Conservation (phyloP, 2,888 invertebrate genomes). For the Troglohyphantes excavatus region DNA sequence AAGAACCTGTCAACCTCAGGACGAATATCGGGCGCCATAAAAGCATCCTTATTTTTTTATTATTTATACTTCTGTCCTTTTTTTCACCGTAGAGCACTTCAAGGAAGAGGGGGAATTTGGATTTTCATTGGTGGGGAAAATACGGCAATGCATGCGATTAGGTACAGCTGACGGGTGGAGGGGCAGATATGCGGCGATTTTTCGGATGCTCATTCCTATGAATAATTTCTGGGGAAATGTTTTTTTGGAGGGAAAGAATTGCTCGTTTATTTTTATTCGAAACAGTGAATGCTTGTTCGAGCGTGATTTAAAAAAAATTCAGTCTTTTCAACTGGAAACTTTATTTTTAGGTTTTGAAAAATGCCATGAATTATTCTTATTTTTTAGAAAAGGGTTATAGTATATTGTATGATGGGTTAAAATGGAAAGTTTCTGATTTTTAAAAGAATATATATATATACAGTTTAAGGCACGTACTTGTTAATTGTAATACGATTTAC, state of each 20-base stretch:
- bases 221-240: slow-evolving; percentile 32
- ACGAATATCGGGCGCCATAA: slow-evolving; percentile 55
- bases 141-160: slow-evolving; percentile 68
- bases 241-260: neutral
- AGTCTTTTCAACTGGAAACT: neutral
- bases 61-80: neutral
- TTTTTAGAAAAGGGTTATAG: neutral
- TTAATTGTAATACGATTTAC: too few relatives aligned
- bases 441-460: too few relatives aligned
- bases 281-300: neutral
- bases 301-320: neutral
- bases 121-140: slow-evolving; percentile 67
- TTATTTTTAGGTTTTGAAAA: neutral
- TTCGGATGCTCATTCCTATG: slow-evolving; percentile 33
- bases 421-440: neutral
- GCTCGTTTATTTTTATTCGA: neutral
- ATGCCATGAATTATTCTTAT: neutral
- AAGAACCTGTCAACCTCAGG: slow-evolving; percentile 56
- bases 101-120: slow-evolving; percentile 21
- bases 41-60: slow-evolving; percentile 11
- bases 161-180: slow-evolving; percentile 51
- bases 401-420: neutral
- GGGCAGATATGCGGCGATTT: neutral
- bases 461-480: too few relatives aligned
- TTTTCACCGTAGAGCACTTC: neutral